Conservation (phyloP, 2,113 vertebrate species). For the Microcebus griseorufus region DNA sequence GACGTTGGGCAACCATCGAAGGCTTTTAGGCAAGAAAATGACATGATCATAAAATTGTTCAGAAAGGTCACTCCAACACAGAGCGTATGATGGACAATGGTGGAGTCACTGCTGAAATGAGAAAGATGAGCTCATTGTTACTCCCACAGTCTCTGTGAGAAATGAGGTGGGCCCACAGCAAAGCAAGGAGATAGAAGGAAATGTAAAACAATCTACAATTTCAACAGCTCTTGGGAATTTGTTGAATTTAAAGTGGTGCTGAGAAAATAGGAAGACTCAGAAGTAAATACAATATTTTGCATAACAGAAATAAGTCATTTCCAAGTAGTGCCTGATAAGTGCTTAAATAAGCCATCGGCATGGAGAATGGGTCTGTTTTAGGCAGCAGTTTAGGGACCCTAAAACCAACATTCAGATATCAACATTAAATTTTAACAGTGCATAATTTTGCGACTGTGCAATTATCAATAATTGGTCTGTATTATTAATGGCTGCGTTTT, state of each 20-base stretch:
- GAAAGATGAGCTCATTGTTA: not conserved
- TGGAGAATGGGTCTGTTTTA: not conserved
- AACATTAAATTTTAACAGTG: not conserved
- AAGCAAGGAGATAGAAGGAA: not conserved
- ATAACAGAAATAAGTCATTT: not conserved
- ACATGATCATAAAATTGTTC: not conserved
- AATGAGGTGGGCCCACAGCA: fast-evolving
- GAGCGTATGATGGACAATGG: not conserved
- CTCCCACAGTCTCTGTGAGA: not conserved
- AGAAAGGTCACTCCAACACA: not conserved
- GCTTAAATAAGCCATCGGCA: not conserved
- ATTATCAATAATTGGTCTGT: not conserved
- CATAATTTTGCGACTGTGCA: not conserved
- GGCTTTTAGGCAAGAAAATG: not conserved
- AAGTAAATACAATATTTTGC: not conserved
- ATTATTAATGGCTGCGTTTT: not conserved
- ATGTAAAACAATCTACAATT: not conserved
- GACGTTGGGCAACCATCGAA: not conserved
- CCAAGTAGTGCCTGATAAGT: not conserved
- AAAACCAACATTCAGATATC: not conserved
- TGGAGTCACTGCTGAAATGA: not conserved
- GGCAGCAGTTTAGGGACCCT: not conserved
- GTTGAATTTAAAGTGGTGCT: not conserved
- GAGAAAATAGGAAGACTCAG: not conserved
- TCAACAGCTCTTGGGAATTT: not conserved